phyloP scores from a whole-genome alignment of 2,113 vertebrate species.

The Ranitomeya imitator region DNA sequence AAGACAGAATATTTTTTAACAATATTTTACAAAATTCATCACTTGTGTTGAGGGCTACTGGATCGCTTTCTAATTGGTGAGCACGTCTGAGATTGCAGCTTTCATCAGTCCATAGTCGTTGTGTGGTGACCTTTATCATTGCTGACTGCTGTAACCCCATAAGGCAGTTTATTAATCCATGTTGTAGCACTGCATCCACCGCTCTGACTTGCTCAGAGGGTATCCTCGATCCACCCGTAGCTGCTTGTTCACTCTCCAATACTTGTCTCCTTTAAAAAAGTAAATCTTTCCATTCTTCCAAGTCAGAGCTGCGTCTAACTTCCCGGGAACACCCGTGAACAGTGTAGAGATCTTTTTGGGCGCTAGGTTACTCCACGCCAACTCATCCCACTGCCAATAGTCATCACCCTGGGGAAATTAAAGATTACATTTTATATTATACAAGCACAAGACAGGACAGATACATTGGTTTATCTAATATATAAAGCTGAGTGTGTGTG shows the following conservation, averaged over 20 bases:
- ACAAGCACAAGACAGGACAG: not conserved
- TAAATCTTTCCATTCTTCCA: conserved; percentile 82
- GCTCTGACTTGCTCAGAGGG: conserved; percentile 73
- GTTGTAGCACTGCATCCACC: conserved; percentile 81
- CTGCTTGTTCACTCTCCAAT: conserved; percentile 79
- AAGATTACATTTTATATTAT: not conserved
- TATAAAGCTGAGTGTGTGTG: no score
- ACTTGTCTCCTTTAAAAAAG: conserved; percentile 83
- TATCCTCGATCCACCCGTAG: conserved; percentile 78
- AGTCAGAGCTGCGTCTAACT: conserved; percentile 77
- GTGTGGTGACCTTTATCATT: not conserved
- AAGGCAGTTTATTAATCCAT: conserved; percentile 39
- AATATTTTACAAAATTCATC: not conserved
- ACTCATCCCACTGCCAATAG: conserved; percentile 86
- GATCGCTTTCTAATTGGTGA: not conserved
- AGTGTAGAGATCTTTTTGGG: conserved; percentile 76
- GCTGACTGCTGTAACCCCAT: not conserved
- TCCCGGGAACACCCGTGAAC: conserved; percentile 74
- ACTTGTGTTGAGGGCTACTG: not conserved
- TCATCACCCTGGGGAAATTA: conserved; percentile 61
- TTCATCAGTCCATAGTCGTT: not conserved
- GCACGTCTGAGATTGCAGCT: not conserved
- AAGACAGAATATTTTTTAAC: not conserved
- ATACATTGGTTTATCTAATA: not conserved
- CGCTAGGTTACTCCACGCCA: conserved; percentile 70